A percentile compares a stretch with the other conserved stretches of the same genome.
Conservation (phyloP, 2,797 vertebrate genomes). For the Propithecus perrieri region DNA sequence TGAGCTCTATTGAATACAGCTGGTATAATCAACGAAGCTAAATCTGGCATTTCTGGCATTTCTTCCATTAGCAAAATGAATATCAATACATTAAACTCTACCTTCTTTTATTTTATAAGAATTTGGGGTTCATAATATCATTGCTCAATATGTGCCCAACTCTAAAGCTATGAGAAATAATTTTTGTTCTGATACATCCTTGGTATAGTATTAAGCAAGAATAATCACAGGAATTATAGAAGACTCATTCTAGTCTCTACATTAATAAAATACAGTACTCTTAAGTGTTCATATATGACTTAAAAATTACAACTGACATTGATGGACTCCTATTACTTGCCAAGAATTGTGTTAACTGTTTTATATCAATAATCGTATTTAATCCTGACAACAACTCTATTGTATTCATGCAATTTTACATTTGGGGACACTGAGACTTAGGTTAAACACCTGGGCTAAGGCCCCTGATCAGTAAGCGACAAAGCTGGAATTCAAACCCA, state of each 20-base stretch:
- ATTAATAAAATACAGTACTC: not conserved
- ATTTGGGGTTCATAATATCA: not conserved
- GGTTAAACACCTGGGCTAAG: not conserved
- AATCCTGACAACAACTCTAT: not conserved
- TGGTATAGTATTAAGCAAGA: not conserved
- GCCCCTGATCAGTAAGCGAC: not conserved
- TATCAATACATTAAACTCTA: not conserved
- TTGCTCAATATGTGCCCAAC: not conserved
- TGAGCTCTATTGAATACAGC: not conserved
- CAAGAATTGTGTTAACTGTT: not conserved
- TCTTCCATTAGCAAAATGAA: not conserved
- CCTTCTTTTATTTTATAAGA: not conserved
- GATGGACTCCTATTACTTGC: not conserved
- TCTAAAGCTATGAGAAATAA: not conserved
- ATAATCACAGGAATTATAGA: not conserved
- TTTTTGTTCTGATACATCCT: not conserved
- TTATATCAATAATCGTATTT: not conserved
- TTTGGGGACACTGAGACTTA: not conserved
- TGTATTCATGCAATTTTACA: not conserved
- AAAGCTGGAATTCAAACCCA: not conserved
- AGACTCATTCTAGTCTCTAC: not conserved
- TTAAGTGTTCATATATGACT: not conserved
- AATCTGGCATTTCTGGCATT: not conserved
- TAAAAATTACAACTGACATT: not conserved
- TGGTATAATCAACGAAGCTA: not conserved